Conservation (phyloP, 1,140 invertebrate species). For the Gryllus bimaculatus region DNA sequence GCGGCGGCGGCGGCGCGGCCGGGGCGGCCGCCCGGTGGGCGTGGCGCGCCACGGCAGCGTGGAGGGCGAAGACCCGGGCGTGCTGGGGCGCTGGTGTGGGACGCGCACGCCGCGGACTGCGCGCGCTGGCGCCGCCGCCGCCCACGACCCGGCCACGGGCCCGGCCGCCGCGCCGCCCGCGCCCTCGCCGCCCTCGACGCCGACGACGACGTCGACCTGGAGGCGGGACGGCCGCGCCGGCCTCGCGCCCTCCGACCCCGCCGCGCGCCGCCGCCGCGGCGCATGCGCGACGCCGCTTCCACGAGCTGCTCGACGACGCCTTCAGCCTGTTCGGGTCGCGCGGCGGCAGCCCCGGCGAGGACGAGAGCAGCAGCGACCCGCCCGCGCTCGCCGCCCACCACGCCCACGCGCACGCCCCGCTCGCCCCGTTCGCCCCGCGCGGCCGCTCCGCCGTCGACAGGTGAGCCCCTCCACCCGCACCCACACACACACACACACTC, state of each 20-base stretch:
- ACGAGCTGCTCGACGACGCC: conserved; percentile 56
- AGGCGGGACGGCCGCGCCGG: conserved; percentile 9
- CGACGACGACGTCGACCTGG: background rate
- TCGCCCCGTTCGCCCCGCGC: background rate
- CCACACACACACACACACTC: too few relatives aligned
- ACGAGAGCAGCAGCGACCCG: conserved; percentile 27
- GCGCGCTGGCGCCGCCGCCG: background rate
- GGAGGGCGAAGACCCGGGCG: conserved; percentile 55
- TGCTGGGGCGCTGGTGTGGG: conserved; percentile 72
- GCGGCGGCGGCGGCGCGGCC: background rate
- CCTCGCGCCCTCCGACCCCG: background rate
- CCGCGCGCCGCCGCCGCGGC: background rate
- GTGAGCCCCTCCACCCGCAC: conserved; percentile 16
- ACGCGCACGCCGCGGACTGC: conserved; percentile 29
- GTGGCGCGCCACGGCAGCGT: conserved; percentile 12
- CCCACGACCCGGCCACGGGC: background rate
- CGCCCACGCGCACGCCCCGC: background rate
- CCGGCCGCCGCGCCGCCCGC: too few relatives aligned
- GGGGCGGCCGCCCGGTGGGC: background rate
- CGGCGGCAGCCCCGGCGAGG: conserved; percentile 34
- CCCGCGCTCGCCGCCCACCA: conserved; percentile 18
- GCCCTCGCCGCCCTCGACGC: background rate
- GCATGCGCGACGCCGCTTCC: conserved; percentile 44
- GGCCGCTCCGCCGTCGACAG: conserved; percentile 20
- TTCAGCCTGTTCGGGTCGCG: conserved; percentile 51